Evolutionary conservation across 2,113 vertebrate species (phyloP), one percentile per base, ranked within the genome.

Genomic region (Sturnus vulgaris): DNA sequence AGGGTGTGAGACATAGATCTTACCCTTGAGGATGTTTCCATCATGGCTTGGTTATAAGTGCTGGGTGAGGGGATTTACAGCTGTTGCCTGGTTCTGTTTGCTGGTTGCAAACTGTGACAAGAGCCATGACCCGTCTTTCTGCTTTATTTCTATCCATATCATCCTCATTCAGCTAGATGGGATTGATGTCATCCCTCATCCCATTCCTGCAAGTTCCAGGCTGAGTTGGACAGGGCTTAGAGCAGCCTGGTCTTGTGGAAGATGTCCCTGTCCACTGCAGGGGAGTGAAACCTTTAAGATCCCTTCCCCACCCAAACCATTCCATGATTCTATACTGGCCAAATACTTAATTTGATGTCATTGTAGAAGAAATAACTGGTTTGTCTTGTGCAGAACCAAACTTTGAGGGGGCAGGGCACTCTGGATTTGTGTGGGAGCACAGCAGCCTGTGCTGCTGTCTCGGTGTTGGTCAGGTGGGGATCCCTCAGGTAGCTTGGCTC

Each of bases 391-490:
- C 46, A 31, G 49, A 47, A 1, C 40, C 25, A 5, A 9, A 5
- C 46, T 40, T 7, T 33, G 37, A 37, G 33, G 33, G 22, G 6
- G 7, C 23, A 17, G 3, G 5, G 66, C 7, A 0, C 27, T 33
- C n/a, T 37, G 72, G 31, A 13, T 35, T 18, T 17, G 22, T 37
- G 80, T 2, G 6, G 35, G 7, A 2, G 17, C 11, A 2, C 21
- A 59, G 52, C 66, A 44, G 40, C 75, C 42, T 4, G 21, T 10
- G 5, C 19, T 53, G 60, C 61, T 49, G 27, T 16, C 37, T 73
- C 1, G 0, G 12, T 75, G 39, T 6, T 1, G 4, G 2, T 20
- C 3, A 8, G 0, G 0, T 3, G 14, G 24, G 23, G 39, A 40
- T 8, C 30, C 30, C 39, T 24, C n/a, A 28, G 69, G 52, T 35